Evolutionary conservation across 2,888 invertebrate species (phyloP), one percentile per base, ranked within the genome.

Genomic region (Lasius platythorax): DNA sequence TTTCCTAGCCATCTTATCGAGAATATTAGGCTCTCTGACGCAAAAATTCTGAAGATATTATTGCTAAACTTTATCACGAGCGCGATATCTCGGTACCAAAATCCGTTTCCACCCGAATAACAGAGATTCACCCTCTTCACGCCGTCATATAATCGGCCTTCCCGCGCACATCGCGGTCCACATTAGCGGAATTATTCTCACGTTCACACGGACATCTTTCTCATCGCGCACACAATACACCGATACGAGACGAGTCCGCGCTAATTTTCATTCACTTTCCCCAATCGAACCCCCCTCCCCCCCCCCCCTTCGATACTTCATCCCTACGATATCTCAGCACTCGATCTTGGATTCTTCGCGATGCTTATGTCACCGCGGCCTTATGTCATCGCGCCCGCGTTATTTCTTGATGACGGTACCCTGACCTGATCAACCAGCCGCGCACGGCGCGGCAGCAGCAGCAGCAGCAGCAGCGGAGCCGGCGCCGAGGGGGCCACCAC

Each of bases 401-500:
- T 58, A 58, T 74, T 33, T 58, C 81, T 63, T 64, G 64, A 23
- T 64, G 64, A 23, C 82, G 88, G 64, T 61, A 72, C 33, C 23
- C 72, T 72, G 72, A 61, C 72, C 79, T 79, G 72, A 40, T 79
- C 58, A 56, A 53, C 68, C 53, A 56, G 40, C 68, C 53, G 28
- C 67, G 87, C 90, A 82, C 84, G 75, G 87, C 87, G 85, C 88
- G 86, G 87, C 68, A 82, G 84, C 82, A 82, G 85, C 76, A 46
- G 43, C 43, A 50, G n/a, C 50, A 85, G 85, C 88, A 82, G 85
- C 79, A 72, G 79, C 72, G 88, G 89, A 88, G 90, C 88, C 88
- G 79, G 87, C 86, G 87, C 87, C 83, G 87, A 88, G 88, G 83
- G 82, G 61, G 72, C 70, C 72, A 82, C 87, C 90, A 84, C 89